Conservation (phyloP, 1,140 invertebrate species). For the Adelges cooleyi region DNA sequence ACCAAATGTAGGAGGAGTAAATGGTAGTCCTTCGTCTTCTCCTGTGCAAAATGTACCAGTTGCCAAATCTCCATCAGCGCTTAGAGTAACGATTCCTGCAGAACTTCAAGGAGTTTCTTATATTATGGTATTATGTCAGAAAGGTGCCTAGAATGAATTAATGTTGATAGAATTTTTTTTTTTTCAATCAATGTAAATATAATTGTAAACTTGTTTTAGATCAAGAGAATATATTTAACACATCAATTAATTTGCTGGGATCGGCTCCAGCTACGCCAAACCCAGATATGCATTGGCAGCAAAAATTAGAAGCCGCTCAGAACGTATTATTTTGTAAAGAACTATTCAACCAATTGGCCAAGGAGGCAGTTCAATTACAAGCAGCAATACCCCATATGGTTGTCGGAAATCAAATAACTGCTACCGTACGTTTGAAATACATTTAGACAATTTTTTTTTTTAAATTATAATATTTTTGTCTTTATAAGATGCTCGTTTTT, state of each 20-base stretch:
- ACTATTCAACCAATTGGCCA: constrained; percentile 83
- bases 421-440: constrained; percentile 57
- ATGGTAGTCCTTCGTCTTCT: constrained; percentile 43
- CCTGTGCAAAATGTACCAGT: constrained; percentile 39
- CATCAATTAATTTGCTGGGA: constrained; percentile 58
- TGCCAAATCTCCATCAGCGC: constrained; percentile 57
- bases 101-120: constrained; percentile 91
- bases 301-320: constrained; percentile 88
- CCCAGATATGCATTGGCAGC: constrained; percentile 80
- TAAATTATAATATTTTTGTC: too few relatives aligned
- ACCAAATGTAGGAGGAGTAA: constrained; percentile 33
- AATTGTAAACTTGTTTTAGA: constrained; percentile 42
- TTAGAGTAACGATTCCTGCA: constrained; percentile 81
- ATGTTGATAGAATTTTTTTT: background rate
- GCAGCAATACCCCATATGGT: constrained; percentile 91
- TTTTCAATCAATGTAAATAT: background rate
- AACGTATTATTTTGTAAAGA: constrained; percentile 97
- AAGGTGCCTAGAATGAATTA: constrained; percentile 45
- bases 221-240: constrained; percentile 70
- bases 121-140: constrained; percentile 87
- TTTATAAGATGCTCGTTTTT: constrained; percentile 7
- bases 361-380: constrained; percentile 86
- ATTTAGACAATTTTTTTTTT: background rate
- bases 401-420: constrained; percentile 92
- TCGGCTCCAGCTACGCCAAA: constrained; percentile 50